Percentiles rank a stretch among this genome's conserved stretches.
Evolutionary conservation across 1,140 invertebrate species (phyloP).

Genomic region (Lucilia cuprina): DNA sequence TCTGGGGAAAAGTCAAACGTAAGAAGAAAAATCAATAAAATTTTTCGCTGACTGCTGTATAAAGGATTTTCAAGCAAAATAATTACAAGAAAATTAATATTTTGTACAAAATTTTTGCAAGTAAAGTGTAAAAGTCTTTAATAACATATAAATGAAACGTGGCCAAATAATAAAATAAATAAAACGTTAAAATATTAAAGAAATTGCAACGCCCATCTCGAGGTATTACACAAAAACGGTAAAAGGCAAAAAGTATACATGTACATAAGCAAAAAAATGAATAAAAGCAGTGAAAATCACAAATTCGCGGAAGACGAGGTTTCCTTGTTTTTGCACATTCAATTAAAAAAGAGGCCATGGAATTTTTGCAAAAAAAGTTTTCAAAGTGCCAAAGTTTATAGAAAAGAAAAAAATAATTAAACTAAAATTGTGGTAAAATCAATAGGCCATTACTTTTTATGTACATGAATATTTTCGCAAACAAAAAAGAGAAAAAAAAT

Average conservation of each 20-base stretch:
- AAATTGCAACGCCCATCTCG: constrained; percentile 35
- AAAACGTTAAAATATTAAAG: neutral
- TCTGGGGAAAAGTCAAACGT: constrained; percentile 33
- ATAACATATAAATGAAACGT: neutral
- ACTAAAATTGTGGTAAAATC: constrained; percentile 1
- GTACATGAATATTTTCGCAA: neutral
- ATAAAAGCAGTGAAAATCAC: constrained; percentile 18
- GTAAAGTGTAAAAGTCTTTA: neutral
- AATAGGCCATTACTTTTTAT: neutral
- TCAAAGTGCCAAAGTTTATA: neutral
- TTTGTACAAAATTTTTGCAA: neutral
- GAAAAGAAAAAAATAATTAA: neutral
- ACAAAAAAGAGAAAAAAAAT: neutral
- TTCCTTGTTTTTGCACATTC: neutral
- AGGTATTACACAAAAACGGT: constrained; percentile 28
- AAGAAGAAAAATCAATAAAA: constrained; percentile 42
- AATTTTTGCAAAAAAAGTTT: neutral
- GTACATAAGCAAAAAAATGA: neutral
- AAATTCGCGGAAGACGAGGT: constrained; percentile 5
- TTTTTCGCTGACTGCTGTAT: constrained; percentile 36
- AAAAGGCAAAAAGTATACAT: neutral
- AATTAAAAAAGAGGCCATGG: neutral
- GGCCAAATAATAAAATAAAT: neutral
- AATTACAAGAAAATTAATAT: neutral
- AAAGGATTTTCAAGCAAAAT: constrained; percentile 26